These are phyloP conservation scores for Conchocele bisecta DNA, from an alignment of 2,888 invertebrate genomes.

Conservation along the genomic window DNA sequence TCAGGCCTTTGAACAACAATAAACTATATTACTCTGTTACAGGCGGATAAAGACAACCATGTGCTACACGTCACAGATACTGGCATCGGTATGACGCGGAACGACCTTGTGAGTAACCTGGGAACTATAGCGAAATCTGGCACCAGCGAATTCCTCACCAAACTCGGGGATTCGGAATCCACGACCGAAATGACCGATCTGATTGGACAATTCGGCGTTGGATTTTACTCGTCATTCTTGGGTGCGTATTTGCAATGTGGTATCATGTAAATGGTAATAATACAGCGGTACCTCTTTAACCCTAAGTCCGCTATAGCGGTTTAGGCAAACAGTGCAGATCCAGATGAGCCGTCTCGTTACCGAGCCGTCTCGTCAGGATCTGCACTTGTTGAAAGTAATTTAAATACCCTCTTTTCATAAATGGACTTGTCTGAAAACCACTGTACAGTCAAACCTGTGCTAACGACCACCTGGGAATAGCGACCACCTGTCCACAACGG, in stretches of 20 bases:
- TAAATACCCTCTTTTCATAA: no score
- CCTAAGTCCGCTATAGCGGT: no score
- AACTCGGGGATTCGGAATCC: constrained; percentile 86
- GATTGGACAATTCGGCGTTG: constrained; percentile 99
- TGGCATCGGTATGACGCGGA: constrained; percentile 98
- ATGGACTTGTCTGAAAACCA: no score
- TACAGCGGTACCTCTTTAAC: no score
- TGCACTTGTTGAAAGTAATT: no score
- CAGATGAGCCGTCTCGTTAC: no score
- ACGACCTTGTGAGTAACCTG: constrained; percentile 96
- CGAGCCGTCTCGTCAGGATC: no score
- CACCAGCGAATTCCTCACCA: constrained; percentile 96
- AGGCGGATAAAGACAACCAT: constrained; percentile 95
- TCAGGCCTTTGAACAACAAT: neutral
- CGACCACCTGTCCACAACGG: no score
- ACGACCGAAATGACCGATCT: constrained; percentile 93
- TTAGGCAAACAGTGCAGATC: no score
- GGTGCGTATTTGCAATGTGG: constrained; percentile 74
- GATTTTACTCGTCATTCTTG: constrained; percentile 98
- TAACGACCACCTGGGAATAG: no score
- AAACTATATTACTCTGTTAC: constrained; percentile 27
- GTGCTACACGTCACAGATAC: constrained; percentile 97
- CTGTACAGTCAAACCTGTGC: no score
- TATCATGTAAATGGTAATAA: no score
- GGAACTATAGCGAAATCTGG: constrained; percentile 99